Evolutionary conservation across 1,140 invertebrate species (phyloP).

Genomic region (Pteromalus puparum): DNA sequence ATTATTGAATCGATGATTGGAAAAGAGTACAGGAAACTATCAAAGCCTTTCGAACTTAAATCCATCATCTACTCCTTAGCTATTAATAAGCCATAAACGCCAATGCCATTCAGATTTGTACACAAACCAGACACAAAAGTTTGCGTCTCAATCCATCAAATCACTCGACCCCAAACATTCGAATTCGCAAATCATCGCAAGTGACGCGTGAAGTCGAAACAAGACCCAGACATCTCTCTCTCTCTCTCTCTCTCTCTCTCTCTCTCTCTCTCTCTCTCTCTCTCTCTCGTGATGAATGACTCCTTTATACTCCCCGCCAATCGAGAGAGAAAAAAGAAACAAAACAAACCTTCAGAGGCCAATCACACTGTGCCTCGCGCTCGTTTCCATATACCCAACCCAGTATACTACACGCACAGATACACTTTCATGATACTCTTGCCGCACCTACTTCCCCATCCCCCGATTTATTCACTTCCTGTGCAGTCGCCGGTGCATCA

Average conservation of each 20-base stretch:
- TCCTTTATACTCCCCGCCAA: background rate
- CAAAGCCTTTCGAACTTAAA: too few relatives aligned
- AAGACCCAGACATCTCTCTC: background rate
- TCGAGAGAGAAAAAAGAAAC: background rate
- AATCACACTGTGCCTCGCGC: constrained; percentile 24
- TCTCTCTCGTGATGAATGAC: constrained; percentile 31
- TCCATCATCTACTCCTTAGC: background rate
- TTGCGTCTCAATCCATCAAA: constrained; percentile 36
- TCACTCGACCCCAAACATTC: background rate
- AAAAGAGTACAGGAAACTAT: too few relatives aligned
- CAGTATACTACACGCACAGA: background rate
- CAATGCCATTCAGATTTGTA: too few relatives aligned
- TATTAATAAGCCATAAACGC: background rate
- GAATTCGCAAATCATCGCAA: background rate
- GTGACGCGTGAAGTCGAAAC: constrained; percentile 1
- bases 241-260: too few relatives aligned
- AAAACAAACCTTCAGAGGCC: constrained; percentile 22
- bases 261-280: too few relatives aligned
- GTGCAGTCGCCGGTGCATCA: background rate
- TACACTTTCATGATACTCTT: constrained; percentile 7
- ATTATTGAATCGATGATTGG: too few relatives aligned
- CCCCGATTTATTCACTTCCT: constrained; percentile 27
- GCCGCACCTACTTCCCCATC: constrained; percentile 49
- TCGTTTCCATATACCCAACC: background rate
- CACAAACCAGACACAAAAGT: background rate